phyloP scores from a whole-genome alignment of 2,797 vertebrate species.

The Psittacula derbiana region DNA sequence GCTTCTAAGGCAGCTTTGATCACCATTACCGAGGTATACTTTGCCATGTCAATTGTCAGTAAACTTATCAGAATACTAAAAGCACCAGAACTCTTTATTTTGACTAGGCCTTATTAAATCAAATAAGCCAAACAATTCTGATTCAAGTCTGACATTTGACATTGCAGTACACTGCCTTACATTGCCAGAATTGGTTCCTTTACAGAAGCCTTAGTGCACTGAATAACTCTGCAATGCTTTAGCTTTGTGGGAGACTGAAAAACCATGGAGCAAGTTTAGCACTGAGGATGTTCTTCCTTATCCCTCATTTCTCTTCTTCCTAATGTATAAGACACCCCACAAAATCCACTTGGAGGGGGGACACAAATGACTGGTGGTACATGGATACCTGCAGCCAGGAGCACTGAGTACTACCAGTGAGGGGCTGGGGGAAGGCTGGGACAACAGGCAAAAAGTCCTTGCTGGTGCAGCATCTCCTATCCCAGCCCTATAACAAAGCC shows the following conservation, averaged over 20 bases:
- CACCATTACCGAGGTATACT: neutral
- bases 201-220: neutral
- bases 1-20: neutral
- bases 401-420: neutral
- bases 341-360: neutral
- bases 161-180: neutral
- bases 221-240: neutral
- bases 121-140: neutral
- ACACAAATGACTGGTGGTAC: neutral
- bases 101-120: neutral
- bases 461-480: neutral
- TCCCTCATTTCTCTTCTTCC: neutral
- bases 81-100: neutral
- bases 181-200: neutral
- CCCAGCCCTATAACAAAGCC: neutral
- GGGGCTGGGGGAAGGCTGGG: neutral
- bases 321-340: neutral
- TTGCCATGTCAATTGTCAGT: neutral
- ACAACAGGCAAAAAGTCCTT: neutral
- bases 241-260: neutral
- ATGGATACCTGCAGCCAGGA: neutral
- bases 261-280: rapidly evolving
- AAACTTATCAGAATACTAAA: neutral
- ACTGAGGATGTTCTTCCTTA: neutral
- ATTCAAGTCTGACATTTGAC: neutral